Conservation (phyloP, 2,888 invertebrate genomes). For the Philopedon plagiatum region DNA sequence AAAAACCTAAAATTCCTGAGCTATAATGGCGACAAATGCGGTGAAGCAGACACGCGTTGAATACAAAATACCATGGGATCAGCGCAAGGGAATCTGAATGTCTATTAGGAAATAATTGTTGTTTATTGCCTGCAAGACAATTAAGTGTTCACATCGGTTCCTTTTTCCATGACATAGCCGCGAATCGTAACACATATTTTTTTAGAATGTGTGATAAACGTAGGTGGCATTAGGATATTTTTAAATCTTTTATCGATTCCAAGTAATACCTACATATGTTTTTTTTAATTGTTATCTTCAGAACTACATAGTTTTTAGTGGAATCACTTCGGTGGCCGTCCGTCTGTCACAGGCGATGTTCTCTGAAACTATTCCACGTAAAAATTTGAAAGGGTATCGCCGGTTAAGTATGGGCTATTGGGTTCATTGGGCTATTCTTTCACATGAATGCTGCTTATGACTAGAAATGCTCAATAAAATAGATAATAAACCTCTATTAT, state of each 20-base stretch:
- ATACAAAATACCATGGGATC: slow-evolving; percentile 52
- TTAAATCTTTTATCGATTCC: background rate
- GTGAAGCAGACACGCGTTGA: slow-evolving; percentile 41
- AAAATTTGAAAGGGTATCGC: too few relatives aligned
- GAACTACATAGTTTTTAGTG: too few relatives aligned
- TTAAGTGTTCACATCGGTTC: slow-evolving; percentile 57
- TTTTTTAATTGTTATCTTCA: background rate
- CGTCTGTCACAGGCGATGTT: too few relatives aligned
- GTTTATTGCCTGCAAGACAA: slow-evolving; percentile 62
- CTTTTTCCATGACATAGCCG: slow-evolving; percentile 33
- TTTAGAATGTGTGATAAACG: slow-evolving; percentile 35
- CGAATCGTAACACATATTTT: slow-evolving; percentile 23
- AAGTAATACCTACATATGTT: too few relatives aligned
- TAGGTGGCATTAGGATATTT: slow-evolving; percentile 25
- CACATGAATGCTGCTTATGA: too few relatives aligned
- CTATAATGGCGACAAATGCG: slow-evolving; percentile 46
- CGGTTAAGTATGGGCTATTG: too few relatives aligned
- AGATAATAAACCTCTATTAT: too few relatives aligned
- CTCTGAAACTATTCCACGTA: too few relatives aligned
- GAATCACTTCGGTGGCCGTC: too few relatives aligned
- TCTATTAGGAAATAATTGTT: slow-evolving; percentile 63
- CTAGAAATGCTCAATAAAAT: too few relatives aligned
- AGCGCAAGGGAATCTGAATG: slow-evolving; percentile 57
- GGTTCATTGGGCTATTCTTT: too few relatives aligned
- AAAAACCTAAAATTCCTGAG: slow-evolving; percentile 14